These are phyloP conservation scores for Oxytorus armatus DNA, from an alignment of 2,888 invertebrate species.

Conservation along the genomic window DNA sequence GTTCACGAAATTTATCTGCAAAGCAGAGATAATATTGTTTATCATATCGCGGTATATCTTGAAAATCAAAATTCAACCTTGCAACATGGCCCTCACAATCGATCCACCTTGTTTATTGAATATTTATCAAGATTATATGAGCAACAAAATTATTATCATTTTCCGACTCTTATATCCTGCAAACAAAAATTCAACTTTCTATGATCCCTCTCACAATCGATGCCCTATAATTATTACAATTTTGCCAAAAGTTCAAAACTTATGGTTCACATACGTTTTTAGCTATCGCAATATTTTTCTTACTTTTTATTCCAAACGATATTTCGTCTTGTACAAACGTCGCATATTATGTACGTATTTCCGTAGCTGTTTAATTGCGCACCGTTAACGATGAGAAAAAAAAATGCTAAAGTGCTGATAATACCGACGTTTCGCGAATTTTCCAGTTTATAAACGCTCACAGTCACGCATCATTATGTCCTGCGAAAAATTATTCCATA, in stretches of 20 bases:
- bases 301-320: too few species aligned
- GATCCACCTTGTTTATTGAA: not conserved
- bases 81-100: not conserved
- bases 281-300: too few species aligned
- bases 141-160: not conserved
- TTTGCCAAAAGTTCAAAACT: too few species aligned
- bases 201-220: too few species aligned
- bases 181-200: too few species aligned
- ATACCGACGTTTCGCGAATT: not conserved
- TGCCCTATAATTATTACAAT: too few species aligned
- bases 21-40: not conserved
- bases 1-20: not conserved
- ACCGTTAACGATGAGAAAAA: constrained; percentile 18
- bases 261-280: too few species aligned
- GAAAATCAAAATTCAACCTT: not conserved
- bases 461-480: not conserved
- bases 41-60: not conserved
- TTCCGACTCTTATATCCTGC: not conserved
- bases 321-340: too few species aligned
- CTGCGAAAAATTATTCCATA: not conserved
- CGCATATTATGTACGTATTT: too few species aligned
- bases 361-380: not conserved
- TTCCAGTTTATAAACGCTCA: not conserved
- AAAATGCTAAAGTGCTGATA: not conserved
- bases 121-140: not conserved